Evolutionary conservation across 92 coral and sea anemone genomes (phyloP).

Genomic region (Plumapathes pennacea): DNA sequence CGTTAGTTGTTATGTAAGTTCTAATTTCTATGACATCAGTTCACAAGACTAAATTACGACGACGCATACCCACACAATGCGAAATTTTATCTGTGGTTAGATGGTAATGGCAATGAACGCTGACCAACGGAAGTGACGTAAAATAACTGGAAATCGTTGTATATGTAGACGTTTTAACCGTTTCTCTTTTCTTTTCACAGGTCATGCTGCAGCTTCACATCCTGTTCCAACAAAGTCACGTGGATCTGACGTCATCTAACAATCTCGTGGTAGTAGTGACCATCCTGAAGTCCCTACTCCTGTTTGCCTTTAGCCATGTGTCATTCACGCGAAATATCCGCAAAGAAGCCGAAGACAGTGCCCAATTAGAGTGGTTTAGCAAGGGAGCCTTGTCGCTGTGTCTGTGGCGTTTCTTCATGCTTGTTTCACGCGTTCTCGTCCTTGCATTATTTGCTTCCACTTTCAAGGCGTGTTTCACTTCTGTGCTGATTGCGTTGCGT

Average conservation of each 20-base stretch:
- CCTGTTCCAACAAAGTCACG: slow-evolving; percentile 5
- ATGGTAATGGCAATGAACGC: no score
- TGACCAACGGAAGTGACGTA: no score
- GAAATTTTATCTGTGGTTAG: no score
- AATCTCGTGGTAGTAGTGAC: slow-evolving; percentile 27
- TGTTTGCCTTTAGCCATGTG: slow-evolving; percentile 17
- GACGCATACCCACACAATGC: no score
- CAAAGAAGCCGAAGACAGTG: slow-evolving; percentile 7
- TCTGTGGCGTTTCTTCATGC: slow-evolving; percentile 50
- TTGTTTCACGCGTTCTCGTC: slow-evolving; percentile 45
- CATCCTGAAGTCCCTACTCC: slow-evolving; percentile 28
- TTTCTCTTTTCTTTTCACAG: background rate
- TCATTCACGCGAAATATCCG: slow-evolving; percentile 15
- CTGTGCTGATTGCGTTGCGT: slow-evolving; percentile 19
- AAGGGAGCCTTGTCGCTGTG: slow-evolving; percentile 9
- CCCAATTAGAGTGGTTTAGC: slow-evolving; percentile 18
- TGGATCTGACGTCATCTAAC: slow-evolving; percentile 20
- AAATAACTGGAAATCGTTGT: no score
- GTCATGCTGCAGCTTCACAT: slow-evolving; percentile 36
- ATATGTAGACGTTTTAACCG: no score
- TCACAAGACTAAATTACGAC: no score
- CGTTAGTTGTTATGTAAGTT: no score
- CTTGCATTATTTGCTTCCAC: slow-evolving; percentile 49
- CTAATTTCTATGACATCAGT: no score
- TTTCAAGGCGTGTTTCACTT: slow-evolving; percentile 24